Evolutionary conservation across 2,888 invertebrate species (phyloP), one percentile per base, ranked within the genome.

Genomic region (Siphlonurus alternatus): DNA sequence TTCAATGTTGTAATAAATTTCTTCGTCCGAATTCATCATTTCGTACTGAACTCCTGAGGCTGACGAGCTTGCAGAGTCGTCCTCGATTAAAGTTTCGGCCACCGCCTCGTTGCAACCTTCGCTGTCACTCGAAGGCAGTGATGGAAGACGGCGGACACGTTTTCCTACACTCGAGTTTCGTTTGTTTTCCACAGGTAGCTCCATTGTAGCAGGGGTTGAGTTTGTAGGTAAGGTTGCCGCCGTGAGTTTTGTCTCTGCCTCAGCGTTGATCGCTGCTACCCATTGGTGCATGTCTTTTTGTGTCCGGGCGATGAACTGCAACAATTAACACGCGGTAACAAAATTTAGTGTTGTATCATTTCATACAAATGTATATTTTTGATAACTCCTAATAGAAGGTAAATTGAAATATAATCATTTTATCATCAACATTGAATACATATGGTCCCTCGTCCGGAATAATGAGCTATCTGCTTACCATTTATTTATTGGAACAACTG

Each of bases 231-330:
- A n/a, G n/a, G n/a, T n/a, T n/a, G n/a, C n/a, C n/a, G n/a, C n/a
- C n/a, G n/a, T n/a, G n/a, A n/a, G n/a, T n/a, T n/a, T n/a, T n/a
- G 7, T 38, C 15, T 38, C 38, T 38, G 38, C 5, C 15, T 38
- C 38, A 38, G 38, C 5, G 15, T 38, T 38, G 5, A 38, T 38
- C 5, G 15, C 38, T 38, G 38, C 38, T 10, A 38, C 38, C 38
- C 76, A 76, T n/a, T 74, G 72, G 19, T 71, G 70, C 75, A 74
- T 75, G 22, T 75, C 74, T 51, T 71, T 71, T 0, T 71, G 69
- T 10, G 67, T 70, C 22, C 67, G 71, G 0, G 74, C 74, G 10
- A 72, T 68, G 24, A 75, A 75, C 70, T 74, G 67, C 2, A 63
- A 67, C 2, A 15, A 38, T 59, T 22, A 1, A 23, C 23, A 56